Conservation (phyloP, 2,113 vertebrate genomes). For the Mastomys natalensis region DNA sequence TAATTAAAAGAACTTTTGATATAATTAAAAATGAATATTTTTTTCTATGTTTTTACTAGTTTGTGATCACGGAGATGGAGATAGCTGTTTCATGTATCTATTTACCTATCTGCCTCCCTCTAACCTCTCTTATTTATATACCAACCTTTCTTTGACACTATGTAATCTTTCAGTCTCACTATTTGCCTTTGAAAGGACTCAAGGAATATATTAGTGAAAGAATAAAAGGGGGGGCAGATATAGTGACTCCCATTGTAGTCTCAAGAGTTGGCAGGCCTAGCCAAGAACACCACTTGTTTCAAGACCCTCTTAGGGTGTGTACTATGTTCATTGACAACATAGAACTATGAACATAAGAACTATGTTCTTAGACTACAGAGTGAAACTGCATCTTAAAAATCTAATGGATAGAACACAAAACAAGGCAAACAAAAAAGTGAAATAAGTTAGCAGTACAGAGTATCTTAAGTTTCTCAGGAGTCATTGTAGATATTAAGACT, state of each 20-base stretch:
- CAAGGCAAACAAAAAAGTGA: not conserved
- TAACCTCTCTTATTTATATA: not conserved
- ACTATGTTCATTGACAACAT: rapidly evolving
- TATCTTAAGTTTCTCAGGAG: not conserved
- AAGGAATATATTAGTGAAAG: not conserved
- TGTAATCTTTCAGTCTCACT: not conserved
- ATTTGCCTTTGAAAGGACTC: not conserved
- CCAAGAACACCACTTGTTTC: not conserved
- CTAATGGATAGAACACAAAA: not conserved
- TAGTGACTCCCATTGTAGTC: not conserved
- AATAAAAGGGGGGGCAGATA: not conserved
- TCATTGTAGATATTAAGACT: not conserved
- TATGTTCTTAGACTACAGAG: rapidly evolving
- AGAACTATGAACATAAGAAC: too few species aligned
- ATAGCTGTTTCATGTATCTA: not conserved
- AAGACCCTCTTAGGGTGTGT: not conserved
- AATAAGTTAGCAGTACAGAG: not conserved
- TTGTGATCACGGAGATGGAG: not conserved
- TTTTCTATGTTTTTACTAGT: not conserved
- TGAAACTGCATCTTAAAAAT: not conserved
- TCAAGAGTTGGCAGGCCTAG: not conserved
- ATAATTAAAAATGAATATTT: not conserved
- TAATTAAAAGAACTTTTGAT: not conserved
- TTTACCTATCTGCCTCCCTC: not conserved
- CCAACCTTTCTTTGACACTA: not conserved